phyloP scores from a whole-genome alignment of 2,888 invertebrate species.

The Cheilosia vulpina region DNA sequence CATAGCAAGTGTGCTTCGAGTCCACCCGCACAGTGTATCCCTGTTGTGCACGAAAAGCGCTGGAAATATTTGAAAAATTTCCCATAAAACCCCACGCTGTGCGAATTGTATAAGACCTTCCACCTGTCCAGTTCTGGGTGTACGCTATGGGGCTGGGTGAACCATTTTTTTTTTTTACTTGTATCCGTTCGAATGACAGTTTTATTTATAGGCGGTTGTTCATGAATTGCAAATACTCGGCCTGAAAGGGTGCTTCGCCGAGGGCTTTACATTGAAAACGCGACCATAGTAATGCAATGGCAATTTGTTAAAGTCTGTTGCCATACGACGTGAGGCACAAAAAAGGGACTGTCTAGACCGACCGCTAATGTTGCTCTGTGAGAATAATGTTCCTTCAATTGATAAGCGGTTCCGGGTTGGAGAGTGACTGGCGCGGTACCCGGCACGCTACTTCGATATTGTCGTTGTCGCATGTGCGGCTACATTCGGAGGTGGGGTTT shows the following conservation, averaged over 20 bases:
- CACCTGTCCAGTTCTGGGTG: constrained; percentile 51
- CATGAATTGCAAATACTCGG: constrained; percentile 46
- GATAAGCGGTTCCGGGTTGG: constrained; percentile 58
- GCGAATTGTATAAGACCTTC: constrained; percentile 42
- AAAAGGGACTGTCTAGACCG: constrained; percentile 49
- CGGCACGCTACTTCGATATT: constrained; percentile 41
- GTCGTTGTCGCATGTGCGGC: constrained; percentile 1
- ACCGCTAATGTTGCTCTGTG: constrained; percentile 23
- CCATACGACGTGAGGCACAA: not conserved
- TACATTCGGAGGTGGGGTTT: not conserved
- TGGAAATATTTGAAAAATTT: not conserved
- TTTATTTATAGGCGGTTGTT: constrained; percentile 71
- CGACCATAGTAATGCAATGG: constrained; percentile 67
- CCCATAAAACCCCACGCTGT: constrained; percentile 18
- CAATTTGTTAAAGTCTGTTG: constrained; percentile 62
- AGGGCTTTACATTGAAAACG: constrained; percentile 25
- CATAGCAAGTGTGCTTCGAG: constrained; percentile 15
- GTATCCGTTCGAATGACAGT: constrained; percentile 16
- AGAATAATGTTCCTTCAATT: constrained; percentile 52
- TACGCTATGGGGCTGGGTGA: constrained; percentile 11
- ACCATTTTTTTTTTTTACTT: not conserved
- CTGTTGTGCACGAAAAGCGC: not conserved
- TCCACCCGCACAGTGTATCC: not conserved
- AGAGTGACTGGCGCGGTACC: constrained; percentile 50
- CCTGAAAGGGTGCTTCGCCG: not conserved